phyloP scores from a whole-genome alignment of 2,888 invertebrate species.

The Linnaemya vulpina region DNA sequence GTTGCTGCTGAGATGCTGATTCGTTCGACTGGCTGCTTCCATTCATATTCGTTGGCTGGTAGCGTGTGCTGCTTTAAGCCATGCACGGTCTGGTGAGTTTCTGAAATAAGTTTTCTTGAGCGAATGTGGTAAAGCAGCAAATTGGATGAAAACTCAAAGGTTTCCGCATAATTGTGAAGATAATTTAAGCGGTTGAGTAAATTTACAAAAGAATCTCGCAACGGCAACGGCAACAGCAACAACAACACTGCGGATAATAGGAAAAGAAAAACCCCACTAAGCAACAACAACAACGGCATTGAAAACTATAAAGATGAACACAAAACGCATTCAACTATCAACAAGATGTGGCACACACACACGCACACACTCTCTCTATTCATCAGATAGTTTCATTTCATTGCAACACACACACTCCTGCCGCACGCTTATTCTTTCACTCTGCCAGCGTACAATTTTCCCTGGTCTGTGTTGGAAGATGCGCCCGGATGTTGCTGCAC shows the following conservation, averaged over 20 bases:
- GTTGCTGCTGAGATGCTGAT: background rate
- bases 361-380: background rate
- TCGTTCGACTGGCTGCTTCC: background rate
- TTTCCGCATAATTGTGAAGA: slow-evolving; percentile 72
- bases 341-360: slow-evolving; percentile 55
- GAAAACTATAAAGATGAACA: slow-evolving; percentile 25
- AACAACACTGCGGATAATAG: background rate
- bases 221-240: background rate
- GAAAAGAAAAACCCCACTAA: slow-evolving; percentile 9
- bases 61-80: slow-evolving; percentile 2
- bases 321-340: slow-evolving; percentile 59
- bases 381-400: slow-evolving; percentile 24
- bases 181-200: slow-evolving; percentile 71
- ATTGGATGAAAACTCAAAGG: slow-evolving; percentile 72
- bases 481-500: background rate
- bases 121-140: slow-evolving; percentile 65
- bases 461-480: background rate
- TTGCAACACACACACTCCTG: slow-evolving; percentile 6
- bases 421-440: background rate
- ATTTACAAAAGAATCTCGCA: slow-evolving; percentile 57
- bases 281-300: background rate
- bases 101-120: slow-evolving; percentile 66
- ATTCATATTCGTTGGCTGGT: background rate
- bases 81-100: slow-evolving; percentile 68
- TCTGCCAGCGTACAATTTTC: background rate